Evolutionary conservation across 2,113 vertebrate species (phyloP), one percentile per base, ranked within the genome.

Genomic region (Tautogolabrus adspersus): DNA sequence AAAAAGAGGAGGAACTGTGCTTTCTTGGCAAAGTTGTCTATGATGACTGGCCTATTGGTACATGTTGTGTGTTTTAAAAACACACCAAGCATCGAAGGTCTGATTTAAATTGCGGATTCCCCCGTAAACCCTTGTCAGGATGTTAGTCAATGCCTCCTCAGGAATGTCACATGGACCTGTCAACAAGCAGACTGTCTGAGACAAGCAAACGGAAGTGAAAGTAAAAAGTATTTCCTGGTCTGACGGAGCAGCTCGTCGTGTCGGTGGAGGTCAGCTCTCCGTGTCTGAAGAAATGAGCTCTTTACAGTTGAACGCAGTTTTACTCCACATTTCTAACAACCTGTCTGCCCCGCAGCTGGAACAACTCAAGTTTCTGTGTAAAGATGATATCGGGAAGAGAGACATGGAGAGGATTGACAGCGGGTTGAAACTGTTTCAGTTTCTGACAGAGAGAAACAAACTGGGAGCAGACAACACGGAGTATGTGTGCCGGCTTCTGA

Each of bases 291-390:
- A 21, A 18, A 90, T 92, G 88, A 66, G 19, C 30, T 0, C 0
- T 1, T 1, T 5, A 0, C 0, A 2, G 10, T 93, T 96, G 5
- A 18, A 90, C 26, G 0, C 0, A 0, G 26, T 96, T 38, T 77
- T 96, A 69, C 30, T 94, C 40, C 37, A 83, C 0, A 81, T 97
- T 44, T 95, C 96, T 0, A 37, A 21, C 1, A 18, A 61, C 1
- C 57, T 97, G 8, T 16, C 69, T 0, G 1, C 0, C 0, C 0
- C 1, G 0, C 75, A 96, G 8, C 51, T 97, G 16, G 0, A 1
- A 0, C 0, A 5, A 0, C 4, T 97, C 0, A 96, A 95, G 86
- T 96, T 93, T 59, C 69, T 97, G 8, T 94, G 93, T 65, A 0
- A 0, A 1, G 5, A 30, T 0, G 0, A 6, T 0, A 86, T 96